phyloP scores from a whole-genome alignment of 2,113 vertebrate species.

The Paradisaea rubra region DNA sequence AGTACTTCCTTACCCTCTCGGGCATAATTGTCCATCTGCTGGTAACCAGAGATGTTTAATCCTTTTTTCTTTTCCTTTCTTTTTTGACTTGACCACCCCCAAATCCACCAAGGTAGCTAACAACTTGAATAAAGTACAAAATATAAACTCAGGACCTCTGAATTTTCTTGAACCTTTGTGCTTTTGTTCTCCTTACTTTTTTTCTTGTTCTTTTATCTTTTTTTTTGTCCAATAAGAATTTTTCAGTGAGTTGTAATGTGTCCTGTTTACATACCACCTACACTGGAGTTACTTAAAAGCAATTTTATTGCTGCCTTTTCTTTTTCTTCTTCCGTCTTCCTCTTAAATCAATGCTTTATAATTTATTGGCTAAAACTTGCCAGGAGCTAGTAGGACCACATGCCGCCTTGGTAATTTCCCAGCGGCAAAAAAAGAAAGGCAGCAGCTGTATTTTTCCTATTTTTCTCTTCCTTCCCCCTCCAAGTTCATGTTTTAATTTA shows the following conservation, averaged over 20 bases:
- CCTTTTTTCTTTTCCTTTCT: neutral
- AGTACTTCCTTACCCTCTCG: neutral
- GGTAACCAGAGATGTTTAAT: neutral
- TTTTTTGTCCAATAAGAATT: neutral
- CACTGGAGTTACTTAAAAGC: neutral
- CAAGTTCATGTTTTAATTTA: neutral
- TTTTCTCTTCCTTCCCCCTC: neutral
- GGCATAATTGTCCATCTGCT: neutral
- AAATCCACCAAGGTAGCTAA: neutral
- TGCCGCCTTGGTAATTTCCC: neutral
- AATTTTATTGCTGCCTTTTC: conserved; percentile 18
- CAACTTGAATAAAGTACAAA: neutral
- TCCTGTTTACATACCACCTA: neutral
- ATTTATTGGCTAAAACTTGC: conserved; percentile 11
- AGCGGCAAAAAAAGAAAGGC: neutral
- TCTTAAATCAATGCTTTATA: conserved; percentile 11
- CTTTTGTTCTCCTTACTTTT: neutral
- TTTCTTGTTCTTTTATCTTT: neutral
- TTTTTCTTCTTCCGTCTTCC: neutral
- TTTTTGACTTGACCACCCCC: neutral
- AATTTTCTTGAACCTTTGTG: neutral
- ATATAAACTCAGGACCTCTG: neutral
- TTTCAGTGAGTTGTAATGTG: neutral
- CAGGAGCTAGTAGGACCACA: neutral
- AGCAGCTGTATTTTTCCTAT: neutral